These are phyloP conservation scores for Chironomus tepperi DNA, from an alignment of 1,140 invertebrate genomes.

Conservation along the genomic window DNA sequence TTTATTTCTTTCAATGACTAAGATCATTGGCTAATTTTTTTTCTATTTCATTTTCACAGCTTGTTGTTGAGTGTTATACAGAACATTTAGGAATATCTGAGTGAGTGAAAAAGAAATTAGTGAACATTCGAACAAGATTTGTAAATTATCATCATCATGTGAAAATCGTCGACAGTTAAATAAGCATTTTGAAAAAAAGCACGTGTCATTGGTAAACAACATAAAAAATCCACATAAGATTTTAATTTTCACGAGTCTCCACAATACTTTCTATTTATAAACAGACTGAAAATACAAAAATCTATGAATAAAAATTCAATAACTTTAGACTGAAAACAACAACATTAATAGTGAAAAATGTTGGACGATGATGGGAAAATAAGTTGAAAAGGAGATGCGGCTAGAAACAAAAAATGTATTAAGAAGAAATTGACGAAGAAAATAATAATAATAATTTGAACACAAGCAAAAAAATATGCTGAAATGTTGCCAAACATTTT, in stretches of 20 bases:
- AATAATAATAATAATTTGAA: background rate
- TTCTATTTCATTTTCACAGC: no score
- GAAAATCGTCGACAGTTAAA: background rate
- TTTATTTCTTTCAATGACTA: no score
- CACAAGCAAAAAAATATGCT: background rate
- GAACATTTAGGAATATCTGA: background rate
- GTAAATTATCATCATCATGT: no score
- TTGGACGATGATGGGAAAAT: no score
- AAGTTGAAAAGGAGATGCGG: background rate
- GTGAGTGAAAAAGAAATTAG: background rate
- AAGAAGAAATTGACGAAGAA: background rate
- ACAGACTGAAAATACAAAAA: background rate
- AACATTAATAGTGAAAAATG: background rate
- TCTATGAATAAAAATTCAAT: background rate
- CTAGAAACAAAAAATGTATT: slow-evolving; percentile 4
- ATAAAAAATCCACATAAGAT: background rate
- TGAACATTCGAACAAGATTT: no score
- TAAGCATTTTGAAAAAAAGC: background rate
- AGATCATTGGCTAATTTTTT: no score
- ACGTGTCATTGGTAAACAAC: slow-evolving; percentile 6
- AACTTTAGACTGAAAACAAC: background rate
- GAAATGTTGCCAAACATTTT: background rate
- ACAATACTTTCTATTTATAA: background rate
- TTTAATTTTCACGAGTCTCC: background rate
- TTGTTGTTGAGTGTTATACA: no score